Percentiles rank a stretch among this genome's conserved stretches.
These are phyloP conservation scores for Fregetta grallaria DNA, from an alignment of 2,113 vertebrate species.

Conservation along the genomic window DNA sequence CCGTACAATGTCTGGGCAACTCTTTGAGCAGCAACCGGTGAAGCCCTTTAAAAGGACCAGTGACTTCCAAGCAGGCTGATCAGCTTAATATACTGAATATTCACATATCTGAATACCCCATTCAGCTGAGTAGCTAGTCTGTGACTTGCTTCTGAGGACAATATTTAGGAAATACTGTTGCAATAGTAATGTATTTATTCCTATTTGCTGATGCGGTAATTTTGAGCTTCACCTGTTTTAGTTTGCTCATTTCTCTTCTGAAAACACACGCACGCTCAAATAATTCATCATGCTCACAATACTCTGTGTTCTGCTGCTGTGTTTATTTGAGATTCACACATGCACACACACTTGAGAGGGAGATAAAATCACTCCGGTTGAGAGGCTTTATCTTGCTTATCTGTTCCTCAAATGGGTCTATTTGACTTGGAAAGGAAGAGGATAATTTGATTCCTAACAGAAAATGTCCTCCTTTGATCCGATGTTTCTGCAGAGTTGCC, in stretches of 20 bases:
- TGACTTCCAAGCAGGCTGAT: neutral
- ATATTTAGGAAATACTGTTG: neutral
- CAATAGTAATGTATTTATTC: neutral
- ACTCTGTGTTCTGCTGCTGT: neutral
- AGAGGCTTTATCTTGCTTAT: constrained; percentile 19
- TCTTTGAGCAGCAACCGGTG: neutral
- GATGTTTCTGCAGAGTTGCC: neutral
- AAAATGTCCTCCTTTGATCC: constrained; percentile 9
- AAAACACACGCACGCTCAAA: accelerated
- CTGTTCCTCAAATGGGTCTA: neutral
- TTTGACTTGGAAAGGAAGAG: constrained; percentile 51
- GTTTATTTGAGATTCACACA: constrained; percentile 23
- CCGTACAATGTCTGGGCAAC: neutral
- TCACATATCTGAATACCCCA: neutral
- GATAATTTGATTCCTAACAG: constrained; percentile 34
- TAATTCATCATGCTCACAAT: neutral
- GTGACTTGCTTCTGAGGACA: neutral
- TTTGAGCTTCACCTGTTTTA: neutral
- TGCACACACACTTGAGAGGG: neutral
- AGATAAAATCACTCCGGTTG: constrained; percentile 15
- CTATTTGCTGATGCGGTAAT: neutral
- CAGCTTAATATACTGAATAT: neutral
- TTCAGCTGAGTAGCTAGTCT: neutral
- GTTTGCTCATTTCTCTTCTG: neutral
- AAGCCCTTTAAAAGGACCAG: neutral